Evolutionary conservation across 2,888 invertebrate genomes (phyloP).

Genomic region (Pseudococcus jackbeardsleyi): DNA sequence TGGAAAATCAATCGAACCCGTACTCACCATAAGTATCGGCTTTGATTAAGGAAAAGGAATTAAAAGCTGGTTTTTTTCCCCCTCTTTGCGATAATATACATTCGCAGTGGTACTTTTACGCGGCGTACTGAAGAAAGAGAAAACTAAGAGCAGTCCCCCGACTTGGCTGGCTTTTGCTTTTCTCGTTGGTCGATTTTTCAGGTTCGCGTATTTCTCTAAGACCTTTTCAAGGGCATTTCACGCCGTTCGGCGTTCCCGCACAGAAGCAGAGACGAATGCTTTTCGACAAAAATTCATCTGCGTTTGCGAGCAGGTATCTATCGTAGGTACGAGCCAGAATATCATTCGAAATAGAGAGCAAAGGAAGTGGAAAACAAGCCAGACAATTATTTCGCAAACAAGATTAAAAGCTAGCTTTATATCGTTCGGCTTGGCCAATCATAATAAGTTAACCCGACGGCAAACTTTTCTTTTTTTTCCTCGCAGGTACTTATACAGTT

Average conservation of each 20-base stretch:
- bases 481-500: slow-evolving; percentile 22
- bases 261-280: not conserved
- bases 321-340: not conserved
- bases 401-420: slow-evolving; percentile 31
- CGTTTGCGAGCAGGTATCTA: not conserved
- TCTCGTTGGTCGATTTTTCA: not conserved
- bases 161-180: not conserved
- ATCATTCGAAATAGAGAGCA: not conserved
- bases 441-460: slow-evolving; percentile 24
- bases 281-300: not conserved
- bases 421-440: slow-evolving; percentile 30
- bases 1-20: not conserved
- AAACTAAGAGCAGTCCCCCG: not conserved
- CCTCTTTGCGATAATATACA: not conserved
- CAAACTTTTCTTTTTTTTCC: slow-evolving; percentile 3
- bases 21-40: not conserved
- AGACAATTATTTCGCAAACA: slow-evolving; percentile 29
- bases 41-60: not conserved
- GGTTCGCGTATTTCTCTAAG: not conserved
- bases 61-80: not conserved
- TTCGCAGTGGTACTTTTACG: not conserved
- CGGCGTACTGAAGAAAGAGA: not conserved
- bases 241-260: not conserved
- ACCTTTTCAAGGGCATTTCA: slow-evolving; percentile 3
- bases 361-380: slow-evolving; percentile 7